These are phyloP conservation scores for Cygnus olor DNA, from an alignment of 2,797 vertebrate species.

Conservation along the genomic window DNA sequence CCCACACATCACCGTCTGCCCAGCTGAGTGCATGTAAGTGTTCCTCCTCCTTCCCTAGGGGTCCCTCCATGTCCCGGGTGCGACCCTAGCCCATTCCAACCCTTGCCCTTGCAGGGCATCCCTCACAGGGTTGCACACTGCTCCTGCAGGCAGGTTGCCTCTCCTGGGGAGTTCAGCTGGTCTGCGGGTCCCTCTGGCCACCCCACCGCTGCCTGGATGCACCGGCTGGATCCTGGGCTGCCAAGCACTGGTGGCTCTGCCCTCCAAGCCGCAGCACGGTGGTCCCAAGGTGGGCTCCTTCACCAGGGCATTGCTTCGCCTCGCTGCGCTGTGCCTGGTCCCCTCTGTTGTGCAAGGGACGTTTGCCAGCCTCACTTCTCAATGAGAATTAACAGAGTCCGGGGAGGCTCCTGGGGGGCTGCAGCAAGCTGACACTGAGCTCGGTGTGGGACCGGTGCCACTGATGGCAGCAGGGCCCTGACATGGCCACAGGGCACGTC, in stretches of 20 bases:
- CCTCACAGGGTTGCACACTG: background rate
- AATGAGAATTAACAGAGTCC: background rate
- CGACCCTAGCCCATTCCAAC: background rate
- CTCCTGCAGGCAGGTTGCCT: accelerated
- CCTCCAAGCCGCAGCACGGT: background rate
- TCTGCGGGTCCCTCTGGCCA: accelerated
- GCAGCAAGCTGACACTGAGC: background rate
- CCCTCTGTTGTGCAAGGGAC: background rate
- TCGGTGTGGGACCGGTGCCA: background rate
- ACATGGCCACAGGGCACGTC: background rate
- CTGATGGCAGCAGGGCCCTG: background rate
- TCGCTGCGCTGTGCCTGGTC: background rate
- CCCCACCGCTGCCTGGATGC: background rate
- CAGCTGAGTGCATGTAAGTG: background rate
- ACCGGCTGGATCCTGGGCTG: background rate
- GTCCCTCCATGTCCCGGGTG: background rate
- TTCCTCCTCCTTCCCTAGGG: background rate
- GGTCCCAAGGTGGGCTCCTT: background rate
- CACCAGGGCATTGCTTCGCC: background rate
- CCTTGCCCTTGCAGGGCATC: background rate
- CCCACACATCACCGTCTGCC: too few species aligned
- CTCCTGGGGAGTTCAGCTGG: background rate
- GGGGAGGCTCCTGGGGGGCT: background rate
- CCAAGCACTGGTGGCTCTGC: background rate
- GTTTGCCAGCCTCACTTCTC: background rate